Conservation (phyloP, 2,888 invertebrate genomes). For the Cataglyphis rosenhaueri region DNA sequence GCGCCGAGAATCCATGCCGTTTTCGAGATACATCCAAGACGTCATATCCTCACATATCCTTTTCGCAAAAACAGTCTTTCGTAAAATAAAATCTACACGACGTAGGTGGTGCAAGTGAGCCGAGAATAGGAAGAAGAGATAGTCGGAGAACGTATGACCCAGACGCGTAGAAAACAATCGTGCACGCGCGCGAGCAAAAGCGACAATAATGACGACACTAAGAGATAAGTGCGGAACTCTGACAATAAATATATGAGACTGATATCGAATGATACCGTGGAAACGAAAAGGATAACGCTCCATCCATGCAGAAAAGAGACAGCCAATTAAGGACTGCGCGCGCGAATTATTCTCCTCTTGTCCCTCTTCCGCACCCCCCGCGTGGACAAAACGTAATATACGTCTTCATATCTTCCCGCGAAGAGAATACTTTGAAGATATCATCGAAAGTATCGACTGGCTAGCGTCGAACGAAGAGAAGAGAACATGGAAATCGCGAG, state of each 20-base stretch:
- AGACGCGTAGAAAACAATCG: conserved; percentile 60
- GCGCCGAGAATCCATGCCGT: conserved; percentile 25
- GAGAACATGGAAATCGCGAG: conserved; percentile 25
- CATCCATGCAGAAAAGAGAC: conserved; percentile 19
- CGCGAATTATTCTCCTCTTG: conserved; percentile 34
- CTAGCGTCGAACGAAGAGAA: neutral
- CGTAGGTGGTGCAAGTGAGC: neutral
- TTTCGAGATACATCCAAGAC: neutral
- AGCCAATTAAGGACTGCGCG: conserved; percentile 7
- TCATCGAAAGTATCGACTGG: conserved; percentile 19
- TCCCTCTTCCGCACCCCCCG: no score
- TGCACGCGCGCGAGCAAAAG: conserved; percentile 32
- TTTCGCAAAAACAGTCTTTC: conserved; percentile 17
- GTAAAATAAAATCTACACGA: conserved; percentile 29
- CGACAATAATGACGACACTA: conserved; percentile 66
- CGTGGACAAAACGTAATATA: neutral
- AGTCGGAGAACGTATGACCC: conserved; percentile 46
- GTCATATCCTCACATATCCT: neutral
- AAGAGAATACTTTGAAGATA: conserved; percentile 19
- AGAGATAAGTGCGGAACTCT: conserved; percentile 62
- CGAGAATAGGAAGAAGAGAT: conserved; percentile 2
- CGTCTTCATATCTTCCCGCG: conserved; percentile 15
- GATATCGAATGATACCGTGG: conserved; percentile 55
- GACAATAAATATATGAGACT: conserved; percentile 73
- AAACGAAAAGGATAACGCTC: conserved; percentile 32